Conservation (phyloP, 1,140 invertebrate species). For the Drosophila sturtevanti region DNA sequence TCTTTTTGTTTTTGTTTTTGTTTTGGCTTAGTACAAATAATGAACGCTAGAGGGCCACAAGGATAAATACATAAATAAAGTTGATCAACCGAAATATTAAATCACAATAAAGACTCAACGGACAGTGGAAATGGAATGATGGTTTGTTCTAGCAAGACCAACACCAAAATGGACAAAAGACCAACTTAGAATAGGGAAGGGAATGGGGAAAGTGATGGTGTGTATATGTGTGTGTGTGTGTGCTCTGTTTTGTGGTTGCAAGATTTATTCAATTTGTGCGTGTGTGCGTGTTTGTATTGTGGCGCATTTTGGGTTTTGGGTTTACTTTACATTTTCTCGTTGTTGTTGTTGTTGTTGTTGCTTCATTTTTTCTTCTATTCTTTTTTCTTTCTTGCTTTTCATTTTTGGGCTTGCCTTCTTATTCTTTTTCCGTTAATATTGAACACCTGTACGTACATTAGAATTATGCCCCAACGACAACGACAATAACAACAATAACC, state of each 20-base stretch:
- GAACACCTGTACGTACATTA: slow-evolving; percentile 52
- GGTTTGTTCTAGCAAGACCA: neutral
- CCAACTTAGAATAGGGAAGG: neutral
- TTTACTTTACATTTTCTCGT: slow-evolving; percentile 23
- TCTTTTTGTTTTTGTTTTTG: no score
- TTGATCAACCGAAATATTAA: slow-evolving; percentile 53
- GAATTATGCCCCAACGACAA: slow-evolving; percentile 20
- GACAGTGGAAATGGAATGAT: neutral
- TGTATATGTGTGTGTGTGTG: neutral
- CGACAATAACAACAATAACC: slow-evolving; percentile 39
- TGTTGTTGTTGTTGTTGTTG: no score
- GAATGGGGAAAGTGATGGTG: neutral
- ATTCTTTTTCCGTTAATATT: slow-evolving; percentile 31
- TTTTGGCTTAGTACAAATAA: neutral
- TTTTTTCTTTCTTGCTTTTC: neutral
- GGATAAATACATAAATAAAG: slow-evolving; percentile 28
- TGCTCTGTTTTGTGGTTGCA: slow-evolving; percentile 11
- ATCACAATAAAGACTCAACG: slow-evolving; percentile 44
- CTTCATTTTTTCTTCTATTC: neutral
- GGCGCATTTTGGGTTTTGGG: slow-evolving; percentile 18
- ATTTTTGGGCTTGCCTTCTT: slow-evolving; percentile 12
- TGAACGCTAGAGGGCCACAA: neutral
- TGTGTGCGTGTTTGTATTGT: slow-evolving; percentile 35
- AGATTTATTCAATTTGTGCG: slow-evolving; percentile 52
- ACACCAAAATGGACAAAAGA: neutral